These are phyloP conservation scores for Nomia melanderi DNA, from an alignment of 1,140 invertebrate species.

Conservation along the genomic window DNA sequence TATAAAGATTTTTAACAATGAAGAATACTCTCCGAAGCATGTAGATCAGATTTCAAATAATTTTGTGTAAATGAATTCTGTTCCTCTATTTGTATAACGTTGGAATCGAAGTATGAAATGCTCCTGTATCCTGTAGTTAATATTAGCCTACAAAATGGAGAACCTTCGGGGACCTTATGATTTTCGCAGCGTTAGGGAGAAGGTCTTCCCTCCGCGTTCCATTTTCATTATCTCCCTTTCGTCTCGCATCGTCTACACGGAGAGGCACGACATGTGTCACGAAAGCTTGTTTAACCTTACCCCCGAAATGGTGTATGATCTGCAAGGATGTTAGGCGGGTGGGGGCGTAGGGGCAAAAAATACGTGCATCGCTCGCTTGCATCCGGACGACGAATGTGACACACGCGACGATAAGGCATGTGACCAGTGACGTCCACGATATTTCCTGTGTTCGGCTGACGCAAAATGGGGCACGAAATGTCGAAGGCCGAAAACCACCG, in stretches of 20 bases:
- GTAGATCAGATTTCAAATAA: no score
- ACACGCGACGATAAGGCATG: constrained; percentile 37
- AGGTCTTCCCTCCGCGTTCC: constrained; percentile 12
- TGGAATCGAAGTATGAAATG: no score
- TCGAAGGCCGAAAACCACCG: not conserved
- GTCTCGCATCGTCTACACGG: constrained; percentile 26
- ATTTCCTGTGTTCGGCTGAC: constrained; percentile 13
- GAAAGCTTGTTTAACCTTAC: constrained; percentile 37
- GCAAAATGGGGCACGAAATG: constrained; percentile 17
- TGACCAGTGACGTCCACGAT: constrained; percentile 30
- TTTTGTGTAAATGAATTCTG: no score
- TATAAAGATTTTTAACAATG: no score
- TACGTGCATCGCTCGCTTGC: constrained; percentile 30
- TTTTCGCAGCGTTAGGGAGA: no score
- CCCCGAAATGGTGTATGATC: constrained; percentile 18
- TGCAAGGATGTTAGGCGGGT: not conserved
- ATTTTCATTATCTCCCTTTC: constrained; percentile 56
- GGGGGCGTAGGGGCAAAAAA: no score
- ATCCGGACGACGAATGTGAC: constrained; percentile 34
- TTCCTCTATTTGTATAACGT: no score
- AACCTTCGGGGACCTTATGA: no score
- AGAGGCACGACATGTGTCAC: not conserved
- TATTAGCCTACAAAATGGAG: no score
- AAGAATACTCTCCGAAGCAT: no score
- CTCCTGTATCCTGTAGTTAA: no score